phyloP scores from a whole-genome alignment of 2,888 invertebrate species.

The Clanis bilineata region DNA sequence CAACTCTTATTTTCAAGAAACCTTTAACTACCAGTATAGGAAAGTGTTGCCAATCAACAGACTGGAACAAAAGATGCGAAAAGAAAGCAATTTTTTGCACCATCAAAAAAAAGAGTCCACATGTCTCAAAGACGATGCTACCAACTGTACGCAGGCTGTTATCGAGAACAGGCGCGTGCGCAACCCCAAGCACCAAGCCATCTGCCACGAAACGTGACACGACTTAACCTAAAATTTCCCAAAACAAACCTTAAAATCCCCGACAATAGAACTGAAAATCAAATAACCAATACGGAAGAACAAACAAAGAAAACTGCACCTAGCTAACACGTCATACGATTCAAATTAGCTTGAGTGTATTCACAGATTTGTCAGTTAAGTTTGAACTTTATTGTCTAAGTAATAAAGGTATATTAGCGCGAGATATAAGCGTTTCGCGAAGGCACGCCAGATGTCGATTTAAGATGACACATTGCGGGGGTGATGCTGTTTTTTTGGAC shows the following conservation, averaged over 20 bases:
- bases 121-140: conserved; percentile 18
- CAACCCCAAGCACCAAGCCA: conserved; percentile 50
- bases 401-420: conserved; percentile 19
- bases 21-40: not conserved
- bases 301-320: not conserved
- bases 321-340: not conserved
- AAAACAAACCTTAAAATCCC: conserved; percentile 33
- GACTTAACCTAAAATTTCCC: conserved; percentile 67
- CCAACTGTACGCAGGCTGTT: conserved; percentile 27
- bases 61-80: not conserved
- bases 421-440: conserved; percentile 63
- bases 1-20: not conserved
- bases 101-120: not conserved
- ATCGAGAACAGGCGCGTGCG: conserved; percentile 62
- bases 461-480: conserved; percentile 22
- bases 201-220: conserved; percentile 78
- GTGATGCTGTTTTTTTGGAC: conserved; percentile 48
- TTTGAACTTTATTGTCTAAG: conserved; percentile 22
- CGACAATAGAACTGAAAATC: conserved; percentile 23
- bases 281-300: not conserved
- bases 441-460: conserved; percentile 60
- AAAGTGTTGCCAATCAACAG: not conserved
- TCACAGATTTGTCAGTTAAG: not conserved
- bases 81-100: not conserved
- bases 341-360: not conserved